phyloP scores from a whole-genome alignment of 2,888 invertebrate species.

The Pheosia gnoma region DNA sequence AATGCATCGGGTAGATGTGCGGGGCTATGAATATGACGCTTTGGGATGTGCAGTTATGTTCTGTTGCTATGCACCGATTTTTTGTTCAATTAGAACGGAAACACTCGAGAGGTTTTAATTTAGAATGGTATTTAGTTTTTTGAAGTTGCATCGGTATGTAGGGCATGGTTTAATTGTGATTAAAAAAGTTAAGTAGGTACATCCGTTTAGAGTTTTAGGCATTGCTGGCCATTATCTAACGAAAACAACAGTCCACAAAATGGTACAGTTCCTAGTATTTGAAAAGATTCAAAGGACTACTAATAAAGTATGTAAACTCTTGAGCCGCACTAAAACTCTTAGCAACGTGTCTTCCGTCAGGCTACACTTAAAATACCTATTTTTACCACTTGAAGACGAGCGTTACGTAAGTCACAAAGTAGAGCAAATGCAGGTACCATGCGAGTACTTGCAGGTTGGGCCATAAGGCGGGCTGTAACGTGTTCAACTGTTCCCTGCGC shows the following conservation, averaged over 20 bases:
- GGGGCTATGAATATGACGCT: constrained; percentile 46
- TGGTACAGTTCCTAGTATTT: neutral
- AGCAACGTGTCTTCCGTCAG: constrained; percentile 23
- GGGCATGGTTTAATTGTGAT: constrained; percentile 2
- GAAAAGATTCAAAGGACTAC: neutral
- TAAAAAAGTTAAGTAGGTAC: neutral
- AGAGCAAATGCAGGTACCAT: constrained; percentile 36
- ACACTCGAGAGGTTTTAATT: constrained; percentile 37
- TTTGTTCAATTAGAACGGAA: constrained; percentile 42
- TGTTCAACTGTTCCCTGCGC: constrained; percentile 31
- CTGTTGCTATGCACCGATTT: constrained; percentile 46
- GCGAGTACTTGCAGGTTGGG: constrained; percentile 27
- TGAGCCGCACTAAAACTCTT: constrained; percentile 11
- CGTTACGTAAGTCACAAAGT: constrained; percentile 45
- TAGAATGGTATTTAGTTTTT: constrained; percentile 21
- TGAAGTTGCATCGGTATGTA: constrained; percentile 3
- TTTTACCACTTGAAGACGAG: constrained; percentile 39
- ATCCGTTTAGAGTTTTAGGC: neutral
- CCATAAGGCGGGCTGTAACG: constrained; percentile 33
- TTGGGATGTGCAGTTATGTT: constrained; percentile 35
- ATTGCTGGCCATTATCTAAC: neutral
- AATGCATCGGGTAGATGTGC: constrained; percentile 57
- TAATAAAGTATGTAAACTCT: constrained; percentile 12
- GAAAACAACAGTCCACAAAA: neutral
- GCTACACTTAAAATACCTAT: constrained; percentile 36